Evolutionary conservation across 2,888 invertebrate genomes (phyloP).

Genomic region (Zootermopsis nevadensis): DNA sequence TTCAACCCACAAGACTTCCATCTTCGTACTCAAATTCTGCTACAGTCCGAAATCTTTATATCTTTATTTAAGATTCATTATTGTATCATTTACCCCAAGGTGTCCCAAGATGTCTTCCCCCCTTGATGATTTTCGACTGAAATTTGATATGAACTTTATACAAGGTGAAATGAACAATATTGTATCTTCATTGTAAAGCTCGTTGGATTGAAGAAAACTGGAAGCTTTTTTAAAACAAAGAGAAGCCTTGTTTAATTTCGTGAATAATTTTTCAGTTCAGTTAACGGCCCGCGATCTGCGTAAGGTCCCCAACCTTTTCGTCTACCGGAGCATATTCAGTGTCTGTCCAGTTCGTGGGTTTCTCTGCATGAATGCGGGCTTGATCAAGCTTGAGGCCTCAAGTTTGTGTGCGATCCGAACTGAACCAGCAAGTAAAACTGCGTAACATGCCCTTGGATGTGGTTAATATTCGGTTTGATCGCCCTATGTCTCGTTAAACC

Average conservation of each 20-base stretch:
- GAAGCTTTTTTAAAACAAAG: neutral
- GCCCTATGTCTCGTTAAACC: too few relatives aligned
- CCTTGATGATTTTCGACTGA: too few relatives aligned
- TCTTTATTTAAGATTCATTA: too few relatives aligned
- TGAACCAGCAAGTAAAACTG: neutral
- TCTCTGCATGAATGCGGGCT: slow-evolving; percentile 6
- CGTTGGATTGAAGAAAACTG: slow-evolving; percentile 3
- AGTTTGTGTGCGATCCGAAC: neutral
- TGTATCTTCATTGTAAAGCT: neutral
- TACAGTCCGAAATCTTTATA: too few relatives aligned
- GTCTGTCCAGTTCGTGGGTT: neutral
- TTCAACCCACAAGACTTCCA: too few relatives aligned
- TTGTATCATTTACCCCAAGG: too few relatives aligned
- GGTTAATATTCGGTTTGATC: too few relatives aligned
- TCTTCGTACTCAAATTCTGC: too few relatives aligned
- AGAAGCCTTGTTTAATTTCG: neutral
- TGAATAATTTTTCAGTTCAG: neutral
- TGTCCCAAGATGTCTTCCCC: too few relatives aligned
- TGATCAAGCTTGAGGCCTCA: neutral
- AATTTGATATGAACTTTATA: too few relatives aligned
- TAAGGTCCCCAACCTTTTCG: neutral
- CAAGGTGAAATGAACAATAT: neutral
- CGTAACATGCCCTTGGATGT: too few relatives aligned
- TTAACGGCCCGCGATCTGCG: neutral
- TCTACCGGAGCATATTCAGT: neutral